These are phyloP conservation scores for Acanthacorydalis orientalis DNA, from an alignment of 2,888 invertebrate species.

Conservation along the genomic window DNA sequence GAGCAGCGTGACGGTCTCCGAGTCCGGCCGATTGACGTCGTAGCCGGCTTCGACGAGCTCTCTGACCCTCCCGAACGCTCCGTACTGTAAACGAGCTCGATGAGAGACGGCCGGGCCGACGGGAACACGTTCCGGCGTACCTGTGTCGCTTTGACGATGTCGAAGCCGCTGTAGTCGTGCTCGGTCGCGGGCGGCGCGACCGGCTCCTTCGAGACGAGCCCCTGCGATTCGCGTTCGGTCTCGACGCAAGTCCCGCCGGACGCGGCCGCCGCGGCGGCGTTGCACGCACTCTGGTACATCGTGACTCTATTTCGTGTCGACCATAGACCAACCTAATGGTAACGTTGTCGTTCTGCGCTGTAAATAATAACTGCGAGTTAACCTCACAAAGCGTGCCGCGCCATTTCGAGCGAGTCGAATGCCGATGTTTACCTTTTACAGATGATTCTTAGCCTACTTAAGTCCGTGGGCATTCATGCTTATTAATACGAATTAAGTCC, in stretches of 20 bases:
- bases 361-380: no score
- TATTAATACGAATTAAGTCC: no score
- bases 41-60: slow-evolving; percentile 84
- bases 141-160: slow-evolving; percentile 91
- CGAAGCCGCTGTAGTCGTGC: slow-evolving; percentile 65
- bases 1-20: slow-evolving; percentile 89
- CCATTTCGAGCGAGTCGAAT: no score
- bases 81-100: slow-evolving; percentile 42
- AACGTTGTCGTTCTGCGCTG: no score
- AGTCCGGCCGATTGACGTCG: slow-evolving; percentile 87
- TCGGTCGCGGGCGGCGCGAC: slow-evolving; percentile 42
- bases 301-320: not conserved
- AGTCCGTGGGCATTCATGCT: no score
- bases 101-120: not conserved
- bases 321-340: no score
- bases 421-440: no score
- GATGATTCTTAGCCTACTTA: no score
- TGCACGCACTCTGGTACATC: slow-evolving; percentile 59
- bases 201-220: slow-evolving; percentile 41
- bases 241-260: slow-evolving; percentile 43
- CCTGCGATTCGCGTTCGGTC: slow-evolving; percentile 42
- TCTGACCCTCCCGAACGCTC: slow-evolving; percentile 64
- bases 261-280: slow-evolving; percentile 39
- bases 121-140: slow-evolving; percentile 26
- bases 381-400: no score